Percentiles rank a stretch among this genome's conserved stretches.
phyloP scores from a whole-genome alignment of 2,797 vertebrate species.

The Poeciliopsis turneri region DNA sequence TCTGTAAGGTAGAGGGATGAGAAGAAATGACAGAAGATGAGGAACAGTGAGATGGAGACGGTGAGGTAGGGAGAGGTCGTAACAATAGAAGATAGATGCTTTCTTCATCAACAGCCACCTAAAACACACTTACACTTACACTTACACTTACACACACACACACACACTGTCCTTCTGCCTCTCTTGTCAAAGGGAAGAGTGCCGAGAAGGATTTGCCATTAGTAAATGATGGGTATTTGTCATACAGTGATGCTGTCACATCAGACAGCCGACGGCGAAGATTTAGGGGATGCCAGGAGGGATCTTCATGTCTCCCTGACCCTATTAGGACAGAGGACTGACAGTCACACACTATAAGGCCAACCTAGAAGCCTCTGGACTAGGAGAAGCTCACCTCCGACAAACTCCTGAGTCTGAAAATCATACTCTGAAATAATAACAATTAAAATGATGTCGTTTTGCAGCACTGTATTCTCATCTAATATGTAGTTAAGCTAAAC shows the following conservation, averaged over 20 bases:
- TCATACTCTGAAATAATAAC: background rate
- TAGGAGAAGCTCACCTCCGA: slow-evolving; percentile 32
- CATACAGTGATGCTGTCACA: slow-evolving; percentile 46
- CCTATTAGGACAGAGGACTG: slow-evolving; percentile 53
- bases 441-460: slow-evolving; percentile 17
- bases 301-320: slow-evolving; percentile 50
- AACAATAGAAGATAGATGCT: slow-evolving; percentile 46
- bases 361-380: slow-evolving; percentile 42
- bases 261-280: slow-evolving; percentile 57
- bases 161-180: slow-evolving; percentile 21
- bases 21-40: slow-evolving; percentile 30
- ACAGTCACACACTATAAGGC: slow-evolving; percentile 63
- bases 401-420: slow-evolving; percentile 18
- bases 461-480: slow-evolving; percentile 4
- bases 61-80: slow-evolving; percentile 8
- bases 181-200: slow-evolving; percentile 40
- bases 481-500: background rate
- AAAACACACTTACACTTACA: slow-evolving; percentile 24
- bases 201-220: slow-evolving; percentile 48
- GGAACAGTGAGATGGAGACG: slow-evolving; percentile 29
- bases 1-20: slow-evolving; percentile 13
- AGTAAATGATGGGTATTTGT: slow-evolving; percentile 66
- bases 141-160: background rate
- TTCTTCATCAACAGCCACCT: slow-evolving; percentile 36
- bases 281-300: slow-evolving; percentile 55